Evolutionary conservation across 2,113 vertebrate genomes (phyloP).

Genomic region (Cavia porcellus): DNA sequence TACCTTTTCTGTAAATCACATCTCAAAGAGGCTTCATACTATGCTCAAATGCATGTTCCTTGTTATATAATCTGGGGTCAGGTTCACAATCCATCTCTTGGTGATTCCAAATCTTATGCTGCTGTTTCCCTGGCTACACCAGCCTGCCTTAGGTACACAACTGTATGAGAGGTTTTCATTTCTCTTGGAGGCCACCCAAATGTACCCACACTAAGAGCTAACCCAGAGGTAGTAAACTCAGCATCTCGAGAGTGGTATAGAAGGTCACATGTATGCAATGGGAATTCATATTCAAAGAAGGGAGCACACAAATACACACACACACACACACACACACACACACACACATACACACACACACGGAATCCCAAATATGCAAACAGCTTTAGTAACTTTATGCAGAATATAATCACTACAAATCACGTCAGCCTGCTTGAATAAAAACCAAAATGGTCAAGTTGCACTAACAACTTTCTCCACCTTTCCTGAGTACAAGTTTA

Average conservation of each 20-base stretch:
- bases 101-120: neutral
- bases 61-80: neutral
- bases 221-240: neutral
- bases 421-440: neutral
- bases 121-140: neutral
- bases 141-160: neutral
- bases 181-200: neutral
- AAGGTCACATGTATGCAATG: neutral
- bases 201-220: constrained; percentile 17
- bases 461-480: neutral
- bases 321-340: neutral
- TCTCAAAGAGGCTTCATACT: neutral
- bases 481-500: neutral
- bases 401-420: neutral
- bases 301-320: neutral
- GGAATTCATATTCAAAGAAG: neutral
- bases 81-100: neutral
- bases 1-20: neutral
- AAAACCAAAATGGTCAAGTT: neutral
- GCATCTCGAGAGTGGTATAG: neutral
- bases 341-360: neutral
- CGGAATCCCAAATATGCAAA: neutral
- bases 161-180: constrained; percentile 20
- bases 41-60: neutral
- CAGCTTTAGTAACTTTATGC: neutral